Conservation (phyloP, 2,888 invertebrate genomes). For the Amphipyra berbera region DNA sequence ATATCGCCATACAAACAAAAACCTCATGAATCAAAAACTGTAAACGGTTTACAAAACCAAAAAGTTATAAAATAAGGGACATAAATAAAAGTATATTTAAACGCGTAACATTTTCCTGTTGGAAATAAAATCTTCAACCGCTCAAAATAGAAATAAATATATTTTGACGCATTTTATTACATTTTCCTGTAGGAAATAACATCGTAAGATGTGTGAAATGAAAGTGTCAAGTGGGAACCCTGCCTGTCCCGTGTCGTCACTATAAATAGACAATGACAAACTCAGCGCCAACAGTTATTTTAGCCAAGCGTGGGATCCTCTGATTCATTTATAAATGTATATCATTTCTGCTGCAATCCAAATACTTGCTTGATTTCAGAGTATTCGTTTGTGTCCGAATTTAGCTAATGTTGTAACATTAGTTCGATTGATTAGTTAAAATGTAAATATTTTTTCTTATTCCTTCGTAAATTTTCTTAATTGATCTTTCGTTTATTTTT, state of each 20-base stretch:
- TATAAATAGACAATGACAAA: slow-evolving; percentile 58
- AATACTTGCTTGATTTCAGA: slow-evolving; percentile 28
- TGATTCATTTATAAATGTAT: slow-evolving; percentile 54
- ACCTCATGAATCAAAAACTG: slow-evolving; percentile 5
- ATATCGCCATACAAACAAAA: background rate
- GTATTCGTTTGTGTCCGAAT: background rate
- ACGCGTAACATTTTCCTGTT: slow-evolving; percentile 5
- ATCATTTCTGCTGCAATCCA: slow-evolving; percentile 43
- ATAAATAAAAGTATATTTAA: slow-evolving; percentile 14
- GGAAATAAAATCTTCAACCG: slow-evolving; percentile 9
- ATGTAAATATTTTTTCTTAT: background rate
- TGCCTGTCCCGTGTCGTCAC: slow-evolving; percentile 20
- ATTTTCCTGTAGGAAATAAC: slow-evolving; percentile 35
- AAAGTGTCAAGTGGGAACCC: slow-evolving; percentile 50
- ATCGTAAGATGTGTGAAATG: slow-evolving; percentile 33
- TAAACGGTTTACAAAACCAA: background rate
- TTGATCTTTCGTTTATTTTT: no score
- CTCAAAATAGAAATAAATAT: slow-evolving; percentile 5
- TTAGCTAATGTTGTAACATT: slow-evolving; percentile 6
- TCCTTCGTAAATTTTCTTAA: no score
- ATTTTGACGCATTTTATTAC: slow-evolving; percentile 12
- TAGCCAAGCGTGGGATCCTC: slow-evolving; percentile 55
- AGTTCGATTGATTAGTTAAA: slow-evolving; percentile 6
- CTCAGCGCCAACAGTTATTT: slow-evolving; percentile 50
- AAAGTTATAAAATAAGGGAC: background rate